Base-by-base conservation (phyloP, 2,113 vertebrate genomes). In the Takifugu flavidus region DNA sequence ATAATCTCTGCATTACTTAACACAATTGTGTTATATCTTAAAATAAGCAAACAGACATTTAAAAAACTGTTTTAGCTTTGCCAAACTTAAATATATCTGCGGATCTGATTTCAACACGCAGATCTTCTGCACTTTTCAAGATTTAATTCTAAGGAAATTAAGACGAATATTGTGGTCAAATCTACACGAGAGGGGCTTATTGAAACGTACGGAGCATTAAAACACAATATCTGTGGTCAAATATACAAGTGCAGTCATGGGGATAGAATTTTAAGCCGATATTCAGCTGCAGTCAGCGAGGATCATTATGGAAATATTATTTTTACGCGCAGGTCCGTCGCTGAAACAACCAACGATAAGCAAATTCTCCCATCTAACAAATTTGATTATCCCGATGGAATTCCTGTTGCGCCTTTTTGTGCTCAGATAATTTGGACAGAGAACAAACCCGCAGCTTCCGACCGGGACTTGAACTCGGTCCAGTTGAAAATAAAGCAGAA, bases 401-500 rank as follows among this genome's bases (percentile, higher is more conserved):
- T 68, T 72, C 53, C 58, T 59, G 53, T 52, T 55, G 60, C 52
- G 49, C 44, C 62, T 47, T 72, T 74, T 62, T 46, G 43, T 56
- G 49, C 44, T 66, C 59, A 12, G 3, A 58, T 66, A 6, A 77
- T 61, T 63, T 58, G 51, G 26, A 55, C n/a, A 6, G 25, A 15
- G n/a, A 52, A 46, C 50, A 59, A 65, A 55, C 31, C 6, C 51
- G 2, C 50, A 71, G 47, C 70, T 55, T 59, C 75, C 85, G 80
- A 87, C 62, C 62, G 73, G 50, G 75, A 84, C 72, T 72, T 76
- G 75, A 84, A 85, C 78, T 79, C 56, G 49, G 55, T 69, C 70
- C 66, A 46, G 45, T 5, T 3, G 25, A 47, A 11, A 42, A n/a
- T 15, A 6, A 46, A 3, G 34, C 50, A 25, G 20, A 72, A 68